Conservation (phyloP, 2,888 invertebrate genomes). For the Agelastica alni region DNA sequence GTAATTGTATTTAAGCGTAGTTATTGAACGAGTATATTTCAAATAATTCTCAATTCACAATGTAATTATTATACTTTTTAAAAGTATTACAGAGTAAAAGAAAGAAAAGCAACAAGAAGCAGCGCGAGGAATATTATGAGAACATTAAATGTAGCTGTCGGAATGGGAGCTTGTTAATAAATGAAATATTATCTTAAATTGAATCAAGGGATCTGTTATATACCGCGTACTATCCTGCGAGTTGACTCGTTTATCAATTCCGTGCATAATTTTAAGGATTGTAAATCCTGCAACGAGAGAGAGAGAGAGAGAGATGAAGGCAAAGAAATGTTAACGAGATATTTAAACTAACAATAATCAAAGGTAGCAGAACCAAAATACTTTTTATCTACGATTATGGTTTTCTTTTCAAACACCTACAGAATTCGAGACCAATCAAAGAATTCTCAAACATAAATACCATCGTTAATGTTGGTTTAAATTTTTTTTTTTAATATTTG, state of each 20-base stretch:
- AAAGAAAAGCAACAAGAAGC: conserved; percentile 11
- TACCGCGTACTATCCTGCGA: conserved; percentile 40
- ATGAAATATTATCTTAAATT: conserved; percentile 53
- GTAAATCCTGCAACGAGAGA: background rate
- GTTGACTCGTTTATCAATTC: conserved; percentile 18
- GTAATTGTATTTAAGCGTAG: too few relatives aligned
- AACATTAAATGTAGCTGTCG: conserved; percentile 46
- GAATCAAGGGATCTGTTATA: conserved; percentile 46
- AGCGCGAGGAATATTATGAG: conserved; percentile 25
- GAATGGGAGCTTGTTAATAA: conserved; percentile 47
- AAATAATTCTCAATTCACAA: conserved; percentile 23
- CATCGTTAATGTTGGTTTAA: too few relatives aligned
- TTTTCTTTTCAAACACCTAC: too few relatives aligned
- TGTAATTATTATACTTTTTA: conserved; percentile 29
- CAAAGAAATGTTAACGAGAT: too few relatives aligned
- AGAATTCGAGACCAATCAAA: too few relatives aligned
- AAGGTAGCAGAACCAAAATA: too few relatives aligned
- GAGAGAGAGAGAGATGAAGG: background rate
- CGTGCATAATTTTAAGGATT: conserved; percentile 19
- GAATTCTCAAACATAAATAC: too few relatives aligned
- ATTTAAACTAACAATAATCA: too few relatives aligned
- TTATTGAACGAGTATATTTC: too few relatives aligned
- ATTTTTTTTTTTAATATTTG: too few relatives aligned
- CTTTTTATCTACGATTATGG: too few relatives aligned
- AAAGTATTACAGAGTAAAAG: conserved; percentile 8